phyloP scores from a whole-genome alignment of 35 echinoderm and acorn worm species.

The Anneissia japonica region DNA sequence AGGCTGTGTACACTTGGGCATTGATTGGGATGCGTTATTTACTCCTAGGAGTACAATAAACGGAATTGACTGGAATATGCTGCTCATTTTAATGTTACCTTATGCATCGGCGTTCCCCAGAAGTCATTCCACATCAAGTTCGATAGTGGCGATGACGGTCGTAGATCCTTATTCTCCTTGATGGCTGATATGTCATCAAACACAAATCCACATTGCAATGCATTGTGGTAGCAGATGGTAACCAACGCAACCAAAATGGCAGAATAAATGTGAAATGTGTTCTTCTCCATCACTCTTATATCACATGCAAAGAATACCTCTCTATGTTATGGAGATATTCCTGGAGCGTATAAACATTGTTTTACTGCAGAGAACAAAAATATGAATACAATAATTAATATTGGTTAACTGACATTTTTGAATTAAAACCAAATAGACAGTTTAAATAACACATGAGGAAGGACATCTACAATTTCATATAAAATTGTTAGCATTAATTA shows the following conservation, averaged over 20 bases:
- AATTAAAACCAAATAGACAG: too few species aligned
- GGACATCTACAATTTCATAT: too few species aligned
- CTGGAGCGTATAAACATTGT: not conserved
- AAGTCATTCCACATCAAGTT: slow-evolving; percentile 76
- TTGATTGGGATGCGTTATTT: too few species aligned
- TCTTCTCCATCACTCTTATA: not conserved
- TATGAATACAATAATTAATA: too few species aligned
- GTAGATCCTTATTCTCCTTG: slow-evolving; percentile 59
- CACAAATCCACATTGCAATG: slow-evolving; percentile 71
- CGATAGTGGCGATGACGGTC: slow-evolving; percentile 32
- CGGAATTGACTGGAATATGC: too few species aligned
- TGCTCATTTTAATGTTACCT: too few species aligned
- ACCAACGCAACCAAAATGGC: slow-evolving; percentile 3
- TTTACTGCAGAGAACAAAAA: not conserved
- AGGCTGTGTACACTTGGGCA: too few species aligned
- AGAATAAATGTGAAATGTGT: not conserved
- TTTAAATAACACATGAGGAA: too few species aligned
- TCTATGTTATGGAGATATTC: not conserved
- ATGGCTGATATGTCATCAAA: slow-evolving; percentile 69
- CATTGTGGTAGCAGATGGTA: slow-evolving; percentile 53
- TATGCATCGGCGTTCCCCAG: slow-evolving; percentile 78
- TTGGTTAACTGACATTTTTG: too few species aligned
- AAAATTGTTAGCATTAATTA: too few species aligned
- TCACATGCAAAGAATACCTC: not conserved
- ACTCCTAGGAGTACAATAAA: too few species aligned